Evolutionary conservation across 2,797 vertebrate species (phyloP), one percentile per base, ranked within the genome.

Genomic region (Chelidonichthys spinosus): DNA sequence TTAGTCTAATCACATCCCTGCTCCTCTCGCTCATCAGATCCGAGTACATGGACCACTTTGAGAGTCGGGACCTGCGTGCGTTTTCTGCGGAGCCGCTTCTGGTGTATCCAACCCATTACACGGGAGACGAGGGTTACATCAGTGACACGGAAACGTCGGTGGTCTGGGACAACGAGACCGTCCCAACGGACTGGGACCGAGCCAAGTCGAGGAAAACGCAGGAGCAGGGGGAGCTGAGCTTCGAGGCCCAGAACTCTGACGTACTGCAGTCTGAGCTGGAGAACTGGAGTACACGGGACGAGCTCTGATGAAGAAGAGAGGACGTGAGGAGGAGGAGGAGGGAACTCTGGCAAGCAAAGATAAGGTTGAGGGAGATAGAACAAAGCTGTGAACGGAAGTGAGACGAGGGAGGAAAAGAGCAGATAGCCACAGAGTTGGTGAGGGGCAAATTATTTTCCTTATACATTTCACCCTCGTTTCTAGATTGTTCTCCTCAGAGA

Each of bases 81-180:
- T 98, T 97, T 69, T 98, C 97, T 0, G 96, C 93, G 3, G 96
- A 97, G 90, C 97, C 97, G 0, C 94, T 98, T 14, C 94, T 98
- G 5, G 85, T 96, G 35, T 97, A 94, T 67, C 97, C 97, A 0
- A 97, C 96, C 0, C 97, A 98, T 80, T 98, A 97, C 93, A 97
- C 96, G 0, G 97, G 97, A 1, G 97, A 98, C 0, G 7, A 64
- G 0, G 96, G 96, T 6, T 98, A 98, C 73, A 83, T 98, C 76
- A 98, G 96, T 0, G 97, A 97, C 93, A 98, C 97, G 0, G 97
- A 98, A 85, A 97, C 97, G 11, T 97, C 97, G 0, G 96, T 96
- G 0, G 91, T 97, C 11, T 98, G 97, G 97, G 93, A 97, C 91
- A 94, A 97, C 2, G 95, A 96, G 76, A 88, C 81, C 0, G 39